A percentile compares a stretch with the other conserved stretches of the same genome.
Evolutionary conservation across 2,888 invertebrate genomes (phyloP).

Genomic region (Synanthedon tipuliformis): DNA sequence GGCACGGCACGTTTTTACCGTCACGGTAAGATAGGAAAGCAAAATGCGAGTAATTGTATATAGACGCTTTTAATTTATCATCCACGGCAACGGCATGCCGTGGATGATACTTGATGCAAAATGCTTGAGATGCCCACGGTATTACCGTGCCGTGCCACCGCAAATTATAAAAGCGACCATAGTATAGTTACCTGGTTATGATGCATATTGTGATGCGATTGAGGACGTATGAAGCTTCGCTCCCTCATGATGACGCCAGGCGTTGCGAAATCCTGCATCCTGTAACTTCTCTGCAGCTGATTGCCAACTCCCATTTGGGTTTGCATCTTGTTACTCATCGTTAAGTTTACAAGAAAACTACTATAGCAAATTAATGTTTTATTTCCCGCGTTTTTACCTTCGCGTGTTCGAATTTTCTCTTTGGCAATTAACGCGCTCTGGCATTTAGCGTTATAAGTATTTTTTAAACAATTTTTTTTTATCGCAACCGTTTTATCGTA

Average conservation of each 20-base stretch:
- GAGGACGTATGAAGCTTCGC: constrained; percentile 77
- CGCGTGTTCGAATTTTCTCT: constrained; percentile 22
- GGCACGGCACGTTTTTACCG: too few relatives aligned
- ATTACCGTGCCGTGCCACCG: too few relatives aligned
- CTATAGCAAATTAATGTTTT: constrained; percentile 8
- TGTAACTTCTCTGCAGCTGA: constrained; percentile 63
- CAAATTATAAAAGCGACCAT: too few relatives aligned
- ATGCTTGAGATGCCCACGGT: too few relatives aligned
- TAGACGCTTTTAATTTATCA: too few relatives aligned
- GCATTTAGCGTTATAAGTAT: constrained; percentile 14
- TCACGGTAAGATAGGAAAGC: too few relatives aligned
- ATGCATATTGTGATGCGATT: constrained; percentile 69
- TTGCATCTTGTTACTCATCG: constrained; percentile 43
- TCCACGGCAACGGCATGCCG: too few relatives aligned
- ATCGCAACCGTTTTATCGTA: constrained; percentile 6
- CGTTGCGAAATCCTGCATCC: constrained; percentile 68
- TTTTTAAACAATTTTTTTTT: neutral
- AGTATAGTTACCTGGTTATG: constrained; percentile 62
- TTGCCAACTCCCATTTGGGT: constrained; percentile 53
- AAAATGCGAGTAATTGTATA: too few relatives aligned
- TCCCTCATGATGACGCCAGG: constrained; percentile 74
- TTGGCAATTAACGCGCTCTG: constrained; percentile 38
- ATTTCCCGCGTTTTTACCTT: constrained; percentile 3
- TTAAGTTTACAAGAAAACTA: too few relatives aligned
- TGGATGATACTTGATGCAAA: too few relatives aligned